These are phyloP conservation scores for Phaenicophaeus curvirostris DNA, from an alignment of 2,797 vertebrate genomes.

Conservation along the genomic window DNA sequence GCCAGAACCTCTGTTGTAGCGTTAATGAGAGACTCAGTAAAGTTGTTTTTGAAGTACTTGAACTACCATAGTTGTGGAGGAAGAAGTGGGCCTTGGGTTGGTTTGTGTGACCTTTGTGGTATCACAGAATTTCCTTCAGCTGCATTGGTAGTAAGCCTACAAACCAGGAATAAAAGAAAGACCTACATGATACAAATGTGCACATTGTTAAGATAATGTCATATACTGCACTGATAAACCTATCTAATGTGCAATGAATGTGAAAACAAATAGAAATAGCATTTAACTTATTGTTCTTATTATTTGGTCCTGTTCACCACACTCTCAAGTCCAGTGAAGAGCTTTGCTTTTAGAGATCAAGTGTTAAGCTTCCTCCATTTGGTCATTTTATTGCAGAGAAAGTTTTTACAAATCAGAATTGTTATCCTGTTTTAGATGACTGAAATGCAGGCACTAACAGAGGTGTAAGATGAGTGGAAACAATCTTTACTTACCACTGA, in stretches of 20 bases:
- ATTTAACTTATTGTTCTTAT: background rate
- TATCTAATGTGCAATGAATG: background rate
- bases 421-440: background rate
- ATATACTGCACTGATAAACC: background rate
- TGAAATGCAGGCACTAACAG: background rate
- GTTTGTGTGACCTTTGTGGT: background rate
- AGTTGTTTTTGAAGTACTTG: background rate
- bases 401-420: background rate
- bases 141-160: background rate
- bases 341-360: background rate
- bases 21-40: background rate
- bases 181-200: background rate
- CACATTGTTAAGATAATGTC: background rate
- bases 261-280: background rate
- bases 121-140: background rate
- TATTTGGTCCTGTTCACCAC: background rate
- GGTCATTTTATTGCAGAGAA: background rate
- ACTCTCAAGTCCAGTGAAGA: background rate
- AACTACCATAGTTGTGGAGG: background rate
- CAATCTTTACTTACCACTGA: background rate
- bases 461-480: background rate
- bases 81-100: background rate
- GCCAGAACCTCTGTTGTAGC: background rate
- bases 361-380: background rate
- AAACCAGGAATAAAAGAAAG: background rate